Conservation (phyloP, 2,797 vertebrate species). For the Naso thynnoides region DNA sequence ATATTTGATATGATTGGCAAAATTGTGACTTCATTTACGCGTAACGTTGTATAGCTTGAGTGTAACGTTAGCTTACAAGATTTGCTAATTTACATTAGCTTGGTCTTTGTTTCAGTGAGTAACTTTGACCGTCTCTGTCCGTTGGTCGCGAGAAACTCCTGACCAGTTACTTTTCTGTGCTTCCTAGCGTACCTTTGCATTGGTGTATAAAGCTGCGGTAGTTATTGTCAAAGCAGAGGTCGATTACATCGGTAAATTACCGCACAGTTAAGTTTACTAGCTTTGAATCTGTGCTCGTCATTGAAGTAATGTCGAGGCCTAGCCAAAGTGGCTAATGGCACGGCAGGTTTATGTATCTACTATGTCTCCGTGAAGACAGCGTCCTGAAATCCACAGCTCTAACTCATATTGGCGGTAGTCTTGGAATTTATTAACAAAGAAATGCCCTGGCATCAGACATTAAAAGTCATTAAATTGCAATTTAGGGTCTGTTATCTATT, state of each 20-base stretch:
- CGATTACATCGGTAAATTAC: neutral
- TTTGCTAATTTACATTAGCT: constrained; percentile 54
- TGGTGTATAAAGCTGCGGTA: accelerated
- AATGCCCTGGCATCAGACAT: accelerated
- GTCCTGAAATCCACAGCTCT: neutral
- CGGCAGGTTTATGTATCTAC: constrained; percentile 20
- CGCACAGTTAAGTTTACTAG: too few relatives aligned
- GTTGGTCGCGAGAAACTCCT: neutral
- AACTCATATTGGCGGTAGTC: accelerated
- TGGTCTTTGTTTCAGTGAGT: constrained; percentile 67
- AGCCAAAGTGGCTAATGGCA: neutral
- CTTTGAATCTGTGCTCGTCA: neutral
- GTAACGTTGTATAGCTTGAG: neutral
- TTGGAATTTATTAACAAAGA: neutral
- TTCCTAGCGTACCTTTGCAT: accelerated
- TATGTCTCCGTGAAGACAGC: accelerated
- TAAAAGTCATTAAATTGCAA: neutral
- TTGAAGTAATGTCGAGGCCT: constrained; percentile 46
- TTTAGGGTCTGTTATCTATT: neutral
- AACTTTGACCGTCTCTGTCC: neutral
- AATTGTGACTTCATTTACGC: neutral
- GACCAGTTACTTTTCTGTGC: neutral
- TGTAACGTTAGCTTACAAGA: neutral
- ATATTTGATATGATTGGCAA: neutral
- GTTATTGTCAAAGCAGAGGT: neutral